phyloP scores from a whole-genome alignment of 2,888 invertebrate genomes.

The Hirudinaria manillensis region DNA sequence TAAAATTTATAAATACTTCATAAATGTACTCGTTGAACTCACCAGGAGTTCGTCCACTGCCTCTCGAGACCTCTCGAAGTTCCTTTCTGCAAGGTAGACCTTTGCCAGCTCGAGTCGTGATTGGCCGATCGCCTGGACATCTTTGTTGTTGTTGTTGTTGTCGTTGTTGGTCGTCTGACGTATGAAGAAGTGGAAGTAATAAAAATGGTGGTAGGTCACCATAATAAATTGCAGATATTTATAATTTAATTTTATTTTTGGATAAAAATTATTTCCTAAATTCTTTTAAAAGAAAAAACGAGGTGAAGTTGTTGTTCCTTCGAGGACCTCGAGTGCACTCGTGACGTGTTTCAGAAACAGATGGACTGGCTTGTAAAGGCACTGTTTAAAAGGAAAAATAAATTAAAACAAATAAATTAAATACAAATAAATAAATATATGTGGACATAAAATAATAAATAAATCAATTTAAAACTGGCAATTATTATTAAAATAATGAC shows the following conservation, averaged over 20 bases:
- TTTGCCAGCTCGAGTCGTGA: not conserved
- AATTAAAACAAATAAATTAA: not conserved
- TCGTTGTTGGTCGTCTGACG: too few species aligned
- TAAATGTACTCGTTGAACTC: not conserved
- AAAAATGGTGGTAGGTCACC: not conserved
- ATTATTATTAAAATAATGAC: not conserved
- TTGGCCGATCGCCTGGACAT: too few species aligned
- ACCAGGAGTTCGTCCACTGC: not conserved
- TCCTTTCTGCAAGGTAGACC: not conserved
- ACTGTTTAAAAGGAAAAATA: not conserved
- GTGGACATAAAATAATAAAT: not conserved
- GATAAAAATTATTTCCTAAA: not conserved
- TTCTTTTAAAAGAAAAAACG: not conserved
- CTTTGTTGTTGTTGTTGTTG: too few species aligned
- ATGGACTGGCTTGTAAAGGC: not conserved
- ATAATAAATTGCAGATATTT: not conserved
- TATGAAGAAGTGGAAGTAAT: not conserved
- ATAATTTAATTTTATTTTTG: not conserved
- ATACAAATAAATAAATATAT: not conserved
- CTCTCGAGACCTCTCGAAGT: not conserved
- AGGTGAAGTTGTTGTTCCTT: too few species aligned
- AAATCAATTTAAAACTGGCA: not conserved
- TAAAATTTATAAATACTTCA: too few species aligned
- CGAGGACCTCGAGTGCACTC: not conserved
- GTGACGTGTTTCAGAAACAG: not conserved